Percentiles rank a stretch among this genome's conserved stretches.
phyloP scores from a whole-genome alignment of 2,797 vertebrate species.

The Microcaecilia unicolor region DNA sequence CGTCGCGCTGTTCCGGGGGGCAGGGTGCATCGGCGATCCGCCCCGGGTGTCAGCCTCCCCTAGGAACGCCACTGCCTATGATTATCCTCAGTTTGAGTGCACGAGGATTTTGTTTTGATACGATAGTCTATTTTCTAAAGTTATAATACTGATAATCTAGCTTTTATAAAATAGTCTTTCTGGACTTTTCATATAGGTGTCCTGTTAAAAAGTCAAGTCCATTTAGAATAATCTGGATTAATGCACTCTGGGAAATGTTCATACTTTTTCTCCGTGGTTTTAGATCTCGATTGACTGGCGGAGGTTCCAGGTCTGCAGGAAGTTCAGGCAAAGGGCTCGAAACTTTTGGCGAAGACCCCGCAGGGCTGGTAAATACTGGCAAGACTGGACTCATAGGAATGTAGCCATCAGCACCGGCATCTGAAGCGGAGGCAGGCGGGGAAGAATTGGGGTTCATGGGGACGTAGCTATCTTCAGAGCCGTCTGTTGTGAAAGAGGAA shows the following conservation, averaged over 20 bases:
- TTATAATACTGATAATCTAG: too few species aligned
- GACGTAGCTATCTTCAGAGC: slow-evolving; percentile 72
- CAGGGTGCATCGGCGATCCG: too few species aligned
- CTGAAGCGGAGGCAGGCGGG: slow-evolving; percentile 27
- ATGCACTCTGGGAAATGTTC: not conserved
- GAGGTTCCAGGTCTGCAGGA: slow-evolving; percentile 66
- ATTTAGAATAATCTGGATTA: not conserved
- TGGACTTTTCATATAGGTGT: too few species aligned
- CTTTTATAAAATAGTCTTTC: too few species aligned
- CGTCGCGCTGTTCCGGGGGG: too few species aligned
- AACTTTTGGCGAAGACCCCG: slow-evolving; percentile 38
- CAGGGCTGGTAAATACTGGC: slow-evolving; percentile 34
- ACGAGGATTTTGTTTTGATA: too few species aligned
- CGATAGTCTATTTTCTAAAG: too few species aligned
- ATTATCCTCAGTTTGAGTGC: too few species aligned
- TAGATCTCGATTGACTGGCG: slow-evolving; percentile 85
- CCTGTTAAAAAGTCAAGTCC: too few species aligned
- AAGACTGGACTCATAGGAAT: slow-evolving; percentile 82
- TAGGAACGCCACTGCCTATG: too few species aligned
- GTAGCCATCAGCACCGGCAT: slow-evolving; percentile 68
- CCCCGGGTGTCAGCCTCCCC: too few species aligned
- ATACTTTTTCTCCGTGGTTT: slow-evolving; percentile 87
- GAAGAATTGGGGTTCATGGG: slow-evolving; percentile 73
- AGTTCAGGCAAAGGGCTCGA: slow-evolving; percentile 50
- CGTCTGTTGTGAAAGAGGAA: slow-evolving; percentile 29